Base-by-base conservation (phyloP, 2,113 vertebrate genomes). In the Eclectus roratus region DNA sequence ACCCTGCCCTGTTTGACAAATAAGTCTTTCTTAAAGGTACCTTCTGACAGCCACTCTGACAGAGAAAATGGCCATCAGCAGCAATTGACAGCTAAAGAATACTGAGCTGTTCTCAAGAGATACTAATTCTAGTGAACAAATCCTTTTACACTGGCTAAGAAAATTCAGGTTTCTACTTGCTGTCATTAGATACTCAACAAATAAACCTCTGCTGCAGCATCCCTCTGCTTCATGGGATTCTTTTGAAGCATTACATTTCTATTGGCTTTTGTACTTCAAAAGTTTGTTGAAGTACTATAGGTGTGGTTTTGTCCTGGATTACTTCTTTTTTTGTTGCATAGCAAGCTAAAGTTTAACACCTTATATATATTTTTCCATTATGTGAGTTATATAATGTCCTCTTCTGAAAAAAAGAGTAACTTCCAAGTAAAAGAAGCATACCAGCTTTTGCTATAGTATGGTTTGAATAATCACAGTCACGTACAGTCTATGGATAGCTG, bases 11-110 rank as follows among this genome's bases (percentile, higher is more conserved):
- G 41, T 93, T 88, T 78, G 89, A 69, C n/a, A 94, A 94, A 97
- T 96, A 96, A 96, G 96, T 95, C 83, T 97, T 89, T 94, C 92
- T 96, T 96, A 96, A 97, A 96, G 96, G 77, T 92, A 95, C 73
- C 60, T 91, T 94, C 91, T 97, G 93, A 94, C 94, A 96, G 92
- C 43, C 91, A 43, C 23, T 43, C 60, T 95, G 83, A 96, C 80
- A 94, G 94, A 92, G 85, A 91, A 97, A 96, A 96, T 84, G 80
- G 53, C 88, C 93, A 94, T 91, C 60, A 94, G 80, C 88, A 83
- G 90, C 71, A 93, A 84, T 74, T 82, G 61, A 35, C 94, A 96
- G 89, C 89, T 85, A 91, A 96, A 96, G 74, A 95, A 97, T 81
- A 94, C 16, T 94, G 80, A 95, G 58, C 68, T 91, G 55, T 64